Evolutionary conservation across 2,888 invertebrate species (phyloP).

Genomic region (Pemphredon lugubris): DNA sequence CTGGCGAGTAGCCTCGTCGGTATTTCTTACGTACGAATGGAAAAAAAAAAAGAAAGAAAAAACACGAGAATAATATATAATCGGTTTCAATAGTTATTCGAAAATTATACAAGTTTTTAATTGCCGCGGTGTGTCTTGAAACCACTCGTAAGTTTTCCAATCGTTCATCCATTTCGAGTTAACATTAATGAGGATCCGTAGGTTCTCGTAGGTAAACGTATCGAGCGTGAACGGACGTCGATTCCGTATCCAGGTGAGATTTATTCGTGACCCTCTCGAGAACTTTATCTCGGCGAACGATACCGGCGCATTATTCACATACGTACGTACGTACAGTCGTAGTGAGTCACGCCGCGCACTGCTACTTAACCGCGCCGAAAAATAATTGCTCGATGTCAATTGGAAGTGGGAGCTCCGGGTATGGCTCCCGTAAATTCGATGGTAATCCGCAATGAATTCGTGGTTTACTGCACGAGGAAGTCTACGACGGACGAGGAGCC

Average conservation of each 20-base stretch:
- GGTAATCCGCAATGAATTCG: conserved; percentile 48
- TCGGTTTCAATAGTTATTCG: too few species aligned
- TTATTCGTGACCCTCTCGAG: conserved; percentile 31
- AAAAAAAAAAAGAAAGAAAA: too few species aligned
- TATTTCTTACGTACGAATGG: too few species aligned
- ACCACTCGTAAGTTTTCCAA: too few species aligned
- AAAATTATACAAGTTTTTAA: too few species aligned
- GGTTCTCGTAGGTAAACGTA: background rate
- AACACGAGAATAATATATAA: too few species aligned
- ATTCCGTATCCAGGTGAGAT: conserved; percentile 4
- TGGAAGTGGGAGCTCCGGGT: conserved; percentile 4
- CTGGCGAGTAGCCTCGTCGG: too few species aligned
- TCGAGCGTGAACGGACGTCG: conserved; percentile 31
- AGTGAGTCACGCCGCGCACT: background rate
- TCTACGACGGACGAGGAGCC: conserved; percentile 12
- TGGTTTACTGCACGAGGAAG: conserved; percentile 34
- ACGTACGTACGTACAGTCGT: too few species aligned
- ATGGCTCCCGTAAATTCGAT: conserved; percentile 46
- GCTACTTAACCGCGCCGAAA: background rate
- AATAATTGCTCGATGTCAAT: conserved; percentile 33
- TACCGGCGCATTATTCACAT: conserved; percentile 5
- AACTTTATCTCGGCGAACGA: conserved; percentile 35
- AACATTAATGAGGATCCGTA: background rate
- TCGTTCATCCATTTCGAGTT: background rate
- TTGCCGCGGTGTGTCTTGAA: background rate